phyloP scores from a whole-genome alignment of 1,140 invertebrate species.

The Ylistrum balloti region DNA sequence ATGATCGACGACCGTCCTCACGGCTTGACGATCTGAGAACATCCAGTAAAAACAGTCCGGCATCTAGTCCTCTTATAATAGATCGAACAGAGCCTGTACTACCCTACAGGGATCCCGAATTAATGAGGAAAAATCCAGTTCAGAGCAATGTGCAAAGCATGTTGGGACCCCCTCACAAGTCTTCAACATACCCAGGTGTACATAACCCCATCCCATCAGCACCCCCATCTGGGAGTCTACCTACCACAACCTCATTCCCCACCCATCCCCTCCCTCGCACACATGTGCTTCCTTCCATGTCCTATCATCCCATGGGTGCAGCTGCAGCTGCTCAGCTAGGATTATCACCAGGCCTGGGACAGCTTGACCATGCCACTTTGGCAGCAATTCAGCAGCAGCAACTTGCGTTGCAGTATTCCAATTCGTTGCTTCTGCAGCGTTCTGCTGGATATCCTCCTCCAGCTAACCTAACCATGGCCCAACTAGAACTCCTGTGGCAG shows the following conservation, averaged over 20 bases:
- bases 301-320: conserved; percentile 59
- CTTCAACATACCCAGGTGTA: conserved; percentile 63
- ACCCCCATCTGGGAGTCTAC: conserved; percentile 59
- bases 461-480: conserved; percentile 74
- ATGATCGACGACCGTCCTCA: conserved; percentile 73
- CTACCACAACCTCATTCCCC: conserved; percentile 60
- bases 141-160: conserved; percentile 75
- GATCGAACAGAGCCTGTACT: conserved; percentile 77
- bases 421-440: conserved; percentile 57
- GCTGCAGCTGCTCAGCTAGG: conserved; percentile 59
- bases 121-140: conserved; percentile 81
- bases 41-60: conserved; percentile 74
- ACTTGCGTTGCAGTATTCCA: conserved; percentile 63
- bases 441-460: conserved; percentile 63
- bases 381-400: conserved; percentile 73
- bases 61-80: conserved; percentile 79
- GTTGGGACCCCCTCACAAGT: conserved; percentile 60
- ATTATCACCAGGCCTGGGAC: conserved; percentile 58
- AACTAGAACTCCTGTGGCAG: conserved; percentile 81
- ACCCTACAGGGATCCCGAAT: conserved; percentile 80
- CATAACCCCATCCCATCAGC: conserved; percentile 68
- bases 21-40: conserved; percentile 74
- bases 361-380: conserved; percentile 67
- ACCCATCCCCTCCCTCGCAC: conserved; percentile 59
- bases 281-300: conserved; percentile 63